phyloP scores from a whole-genome alignment of 1,140 invertebrate genomes.

The Caerostris extrusa region DNA sequence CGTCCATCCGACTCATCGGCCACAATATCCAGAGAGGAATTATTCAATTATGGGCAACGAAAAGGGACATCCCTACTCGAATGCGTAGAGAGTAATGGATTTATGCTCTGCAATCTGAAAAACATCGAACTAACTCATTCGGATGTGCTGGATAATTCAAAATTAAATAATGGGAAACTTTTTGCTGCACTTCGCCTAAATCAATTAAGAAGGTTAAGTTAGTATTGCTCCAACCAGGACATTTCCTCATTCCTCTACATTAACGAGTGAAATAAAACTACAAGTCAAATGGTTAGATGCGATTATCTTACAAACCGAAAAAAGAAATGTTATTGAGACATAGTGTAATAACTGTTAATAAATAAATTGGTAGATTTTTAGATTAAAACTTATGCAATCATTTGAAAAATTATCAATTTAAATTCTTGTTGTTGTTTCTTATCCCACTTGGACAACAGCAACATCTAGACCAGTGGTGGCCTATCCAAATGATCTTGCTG shows the following conservation, averaged over 20 bases:
- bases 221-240: background rate
- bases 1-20: too few species aligned
- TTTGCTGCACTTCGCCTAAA: background rate
- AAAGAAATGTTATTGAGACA: background rate
- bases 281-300: background rate
- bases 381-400: background rate
- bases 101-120: background rate
- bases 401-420: background rate
- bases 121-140: background rate
- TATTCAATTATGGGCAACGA: too few species aligned
- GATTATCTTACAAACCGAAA: background rate
- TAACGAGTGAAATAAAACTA: background rate
- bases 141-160: background rate
- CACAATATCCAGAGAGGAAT: too few species aligned
- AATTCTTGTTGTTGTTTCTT: background rate
- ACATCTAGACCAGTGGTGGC: too few species aligned
- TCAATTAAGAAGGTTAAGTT: conserved; percentile 25
- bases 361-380: background rate
- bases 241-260: conserved; percentile 9
- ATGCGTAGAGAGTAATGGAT: background rate
- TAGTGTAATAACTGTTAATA: background rate
- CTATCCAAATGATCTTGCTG: too few species aligned
- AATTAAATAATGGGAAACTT: background rate
- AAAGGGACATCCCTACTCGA: too few species aligned
- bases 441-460: too few species aligned